Conservation (phyloP, 2,888 invertebrate species). For the Pandemis cinnamomeana region DNA sequence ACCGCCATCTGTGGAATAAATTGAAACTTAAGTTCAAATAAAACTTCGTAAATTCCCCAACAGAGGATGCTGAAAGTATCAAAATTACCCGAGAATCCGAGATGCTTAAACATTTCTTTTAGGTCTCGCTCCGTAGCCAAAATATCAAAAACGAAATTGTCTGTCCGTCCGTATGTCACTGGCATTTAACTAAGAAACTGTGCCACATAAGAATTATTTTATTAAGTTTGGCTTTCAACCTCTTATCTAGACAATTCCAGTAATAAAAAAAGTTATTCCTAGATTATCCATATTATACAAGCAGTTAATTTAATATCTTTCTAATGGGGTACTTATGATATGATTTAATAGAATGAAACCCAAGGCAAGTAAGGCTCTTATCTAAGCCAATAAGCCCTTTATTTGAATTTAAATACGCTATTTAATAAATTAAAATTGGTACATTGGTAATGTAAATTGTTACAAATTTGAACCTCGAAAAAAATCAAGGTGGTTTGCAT, state of each 20-base stretch:
- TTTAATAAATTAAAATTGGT: background rate
- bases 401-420: slow-evolving; percentile 1
- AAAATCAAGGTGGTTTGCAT: slow-evolving; percentile 10
- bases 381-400: background rate
- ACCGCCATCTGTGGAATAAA: slow-evolving; percentile 66
- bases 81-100: no score
- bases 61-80: slow-evolving; percentile 2
- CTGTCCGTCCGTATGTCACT: no score
- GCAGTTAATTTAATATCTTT: no score
- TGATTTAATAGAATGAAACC: background rate
- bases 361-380: background rate
- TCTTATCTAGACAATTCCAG: background rate
- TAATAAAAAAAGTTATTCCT: background rate
- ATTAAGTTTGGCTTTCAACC: background rate
- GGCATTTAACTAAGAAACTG: no score
- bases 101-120: no score
- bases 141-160: background rate
- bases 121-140: background rate
- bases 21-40: background rate
- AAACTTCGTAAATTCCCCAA: background rate
- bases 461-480: background rate
- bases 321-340: no score
- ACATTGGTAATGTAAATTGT: background rate
- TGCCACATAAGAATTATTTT: background rate
- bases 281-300: no score